Conservation (phyloP, 2,797 vertebrate species). For the Ambastaia sidthimunki region DNA sequence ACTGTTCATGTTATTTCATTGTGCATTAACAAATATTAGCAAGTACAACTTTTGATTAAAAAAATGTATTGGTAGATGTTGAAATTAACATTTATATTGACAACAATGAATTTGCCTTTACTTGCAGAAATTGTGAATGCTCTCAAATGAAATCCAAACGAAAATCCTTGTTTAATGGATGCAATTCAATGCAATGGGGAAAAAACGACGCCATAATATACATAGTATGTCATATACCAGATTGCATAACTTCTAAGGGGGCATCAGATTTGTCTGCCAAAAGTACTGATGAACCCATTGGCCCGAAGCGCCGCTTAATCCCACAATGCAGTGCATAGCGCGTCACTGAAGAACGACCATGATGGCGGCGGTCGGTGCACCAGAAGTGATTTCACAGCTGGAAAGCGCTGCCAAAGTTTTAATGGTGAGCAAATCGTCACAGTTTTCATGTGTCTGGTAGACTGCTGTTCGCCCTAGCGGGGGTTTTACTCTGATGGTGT, state of each 20-base stretch:
- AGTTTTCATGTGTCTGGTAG: slow-evolving; percentile 28
- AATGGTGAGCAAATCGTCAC: slow-evolving; percentile 85
- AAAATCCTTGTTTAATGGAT: too few species aligned
- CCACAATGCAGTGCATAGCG: slow-evolving; percentile 92
- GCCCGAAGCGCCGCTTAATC: slow-evolving; percentile 64
- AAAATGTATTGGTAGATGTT: too few species aligned
- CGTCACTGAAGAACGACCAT: slow-evolving; percentile 98
- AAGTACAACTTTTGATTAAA: too few species aligned
- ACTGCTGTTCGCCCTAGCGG: not conserved
- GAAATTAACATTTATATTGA: too few species aligned
- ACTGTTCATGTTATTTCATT: too few species aligned
- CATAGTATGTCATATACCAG: not conserved
- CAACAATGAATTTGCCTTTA: too few species aligned
- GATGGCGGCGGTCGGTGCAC: slow-evolving; percentile 95
- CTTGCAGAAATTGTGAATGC: too few species aligned
- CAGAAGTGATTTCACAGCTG: slow-evolving; percentile 99
- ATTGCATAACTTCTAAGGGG: slow-evolving; percentile 45
- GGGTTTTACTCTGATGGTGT: not conserved
- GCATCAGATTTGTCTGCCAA: slow-evolving; percentile 16
- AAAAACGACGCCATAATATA: too few species aligned
- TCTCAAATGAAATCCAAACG: too few species aligned
- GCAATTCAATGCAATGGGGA: too few species aligned
- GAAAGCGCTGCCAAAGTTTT: slow-evolving; percentile 99
- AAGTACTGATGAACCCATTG: slow-evolving; percentile 51
- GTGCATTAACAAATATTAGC: too few species aligned